These are phyloP conservation scores for Mamestra configurata DNA, from an alignment of 1,140 invertebrate species.

Conservation along the genomic window DNA sequence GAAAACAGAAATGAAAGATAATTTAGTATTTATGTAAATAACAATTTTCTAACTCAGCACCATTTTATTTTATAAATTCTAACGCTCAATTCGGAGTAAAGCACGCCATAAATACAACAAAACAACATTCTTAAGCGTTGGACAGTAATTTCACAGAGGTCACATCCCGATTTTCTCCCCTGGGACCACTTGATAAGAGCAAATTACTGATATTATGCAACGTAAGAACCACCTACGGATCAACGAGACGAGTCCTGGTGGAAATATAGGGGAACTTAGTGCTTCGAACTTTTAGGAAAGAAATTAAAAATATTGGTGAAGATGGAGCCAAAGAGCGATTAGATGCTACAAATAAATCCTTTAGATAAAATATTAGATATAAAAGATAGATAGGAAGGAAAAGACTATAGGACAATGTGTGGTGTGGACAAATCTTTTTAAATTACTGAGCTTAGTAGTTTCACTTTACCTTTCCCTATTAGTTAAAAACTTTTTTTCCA, in stretches of 20 bases:
- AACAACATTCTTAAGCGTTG: slow-evolving; percentile 28
- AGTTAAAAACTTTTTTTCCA: too few relatives aligned
- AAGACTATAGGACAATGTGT: too few relatives aligned
- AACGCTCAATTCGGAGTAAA: neutral
- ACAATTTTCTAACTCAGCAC: neutral
- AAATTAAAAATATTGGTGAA: too few relatives aligned
- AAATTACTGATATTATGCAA: slow-evolving; percentile 73
- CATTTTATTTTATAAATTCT: neutral
- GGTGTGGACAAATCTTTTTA: too few relatives aligned
- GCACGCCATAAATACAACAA: neutral
- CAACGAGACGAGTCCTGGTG: slow-evolving; percentile 24
- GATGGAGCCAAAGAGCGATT: too few relatives aligned
- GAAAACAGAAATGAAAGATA: too few relatives aligned
- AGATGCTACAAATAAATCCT: too few relatives aligned
- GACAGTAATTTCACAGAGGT: slow-evolving; percentile 58
- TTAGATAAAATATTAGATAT: too few relatives aligned
- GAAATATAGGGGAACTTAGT: slow-evolving; percentile 45
- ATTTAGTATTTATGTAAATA: neutral
- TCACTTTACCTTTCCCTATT: too few relatives aligned
- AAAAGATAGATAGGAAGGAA: too few relatives aligned
- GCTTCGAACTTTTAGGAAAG: neutral
- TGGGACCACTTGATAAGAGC: slow-evolving; percentile 66
- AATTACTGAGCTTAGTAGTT: too few relatives aligned
- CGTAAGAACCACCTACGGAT: slow-evolving; percentile 62
- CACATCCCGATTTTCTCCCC: slow-evolving; percentile 63